Percentiles rank a stretch among this genome's conserved stretches.
phyloP scores from a whole-genome alignment of 2,888 invertebrate genomes.

The Helobdella robusta region DNA sequence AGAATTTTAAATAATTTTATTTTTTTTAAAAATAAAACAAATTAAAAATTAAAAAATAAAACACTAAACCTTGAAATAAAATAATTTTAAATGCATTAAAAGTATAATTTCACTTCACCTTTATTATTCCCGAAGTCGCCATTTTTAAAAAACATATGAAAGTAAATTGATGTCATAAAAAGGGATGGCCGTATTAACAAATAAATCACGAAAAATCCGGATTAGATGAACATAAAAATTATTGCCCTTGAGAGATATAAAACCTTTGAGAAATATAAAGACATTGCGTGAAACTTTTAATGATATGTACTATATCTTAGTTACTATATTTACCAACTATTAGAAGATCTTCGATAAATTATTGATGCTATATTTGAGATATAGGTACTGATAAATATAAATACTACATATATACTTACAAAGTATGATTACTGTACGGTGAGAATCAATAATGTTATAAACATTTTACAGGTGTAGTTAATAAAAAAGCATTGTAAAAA shows the following conservation, averaged over 20 bases:
- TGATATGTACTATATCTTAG: no score
- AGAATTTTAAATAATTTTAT: neutral
- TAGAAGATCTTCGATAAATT: no score
- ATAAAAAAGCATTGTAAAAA: no score
- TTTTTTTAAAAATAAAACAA: neutral
- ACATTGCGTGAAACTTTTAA: conserved; percentile 4
- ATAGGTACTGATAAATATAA: no score
- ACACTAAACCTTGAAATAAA: neutral
- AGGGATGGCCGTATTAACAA: neutral
- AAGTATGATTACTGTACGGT: no score
- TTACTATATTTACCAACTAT: no score
- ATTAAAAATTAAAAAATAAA: neutral
- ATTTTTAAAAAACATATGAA: conserved; percentile 11
- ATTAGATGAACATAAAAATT: neutral
- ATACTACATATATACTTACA: no score
- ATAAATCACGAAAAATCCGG: neutral
- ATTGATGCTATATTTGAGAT: no score
- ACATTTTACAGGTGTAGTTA: no score
- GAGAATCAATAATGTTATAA: no score
- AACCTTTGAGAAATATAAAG: conserved; percentile 6
- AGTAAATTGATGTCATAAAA: neutral
- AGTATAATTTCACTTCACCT: neutral
- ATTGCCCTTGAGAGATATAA: neutral
- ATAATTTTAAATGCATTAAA: neutral
- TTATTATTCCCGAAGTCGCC: conserved; percentile 10